Percentiles rank a stretch among this genome's conserved stretches.
Conservation (phyloP, 2,888 invertebrate genomes). For the Paralinhomoeus sp. region DNA sequence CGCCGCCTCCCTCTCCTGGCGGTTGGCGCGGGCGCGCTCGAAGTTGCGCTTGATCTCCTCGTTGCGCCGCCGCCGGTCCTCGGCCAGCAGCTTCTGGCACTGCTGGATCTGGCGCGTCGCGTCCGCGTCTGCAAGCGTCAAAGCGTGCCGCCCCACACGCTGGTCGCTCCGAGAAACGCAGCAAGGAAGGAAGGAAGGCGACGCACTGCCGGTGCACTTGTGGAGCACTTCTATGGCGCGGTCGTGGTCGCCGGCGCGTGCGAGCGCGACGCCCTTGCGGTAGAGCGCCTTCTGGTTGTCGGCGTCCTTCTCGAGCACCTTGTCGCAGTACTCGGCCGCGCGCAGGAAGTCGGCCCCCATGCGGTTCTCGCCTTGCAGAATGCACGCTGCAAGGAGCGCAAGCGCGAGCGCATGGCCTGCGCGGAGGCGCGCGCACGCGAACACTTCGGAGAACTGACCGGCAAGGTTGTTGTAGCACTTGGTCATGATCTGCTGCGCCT, state of each 20-base stretch:
- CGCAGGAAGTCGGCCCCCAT: constrained; percentile 42
- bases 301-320: constrained; percentile 47
- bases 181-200: too few species aligned
- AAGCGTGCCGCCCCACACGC: too few species aligned
- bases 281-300: constrained; percentile 64
- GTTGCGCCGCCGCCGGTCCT: too few species aligned
- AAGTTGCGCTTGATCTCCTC: too few species aligned
- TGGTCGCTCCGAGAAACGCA: too few species aligned
- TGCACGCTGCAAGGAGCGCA: constrained; percentile 4
- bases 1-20: too few species aligned
- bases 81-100: constrained; percentile 4
- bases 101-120: constrained; percentile 1
- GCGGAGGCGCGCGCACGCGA: too few species aligned
- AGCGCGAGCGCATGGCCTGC: background rate
- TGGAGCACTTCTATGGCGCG: constrained; percentile 5
- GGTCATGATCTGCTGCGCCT: too few species aligned
- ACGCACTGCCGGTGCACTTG: constrained; percentile 5
- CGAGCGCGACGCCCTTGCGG: constrained; percentile 28
- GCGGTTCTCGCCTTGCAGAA: constrained; percentile 5
- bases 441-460: background rate
- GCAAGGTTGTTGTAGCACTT: constrained; percentile 9
- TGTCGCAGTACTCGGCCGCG: constrained; percentile 47
- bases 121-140: constrained; percentile 7
- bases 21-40: too few species aligned
- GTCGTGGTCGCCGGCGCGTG: constrained; percentile 4